Conservation (phyloP, 35 echinoderm and acorn worm genomes). For the Eucidaris tribuloides region DNA sequence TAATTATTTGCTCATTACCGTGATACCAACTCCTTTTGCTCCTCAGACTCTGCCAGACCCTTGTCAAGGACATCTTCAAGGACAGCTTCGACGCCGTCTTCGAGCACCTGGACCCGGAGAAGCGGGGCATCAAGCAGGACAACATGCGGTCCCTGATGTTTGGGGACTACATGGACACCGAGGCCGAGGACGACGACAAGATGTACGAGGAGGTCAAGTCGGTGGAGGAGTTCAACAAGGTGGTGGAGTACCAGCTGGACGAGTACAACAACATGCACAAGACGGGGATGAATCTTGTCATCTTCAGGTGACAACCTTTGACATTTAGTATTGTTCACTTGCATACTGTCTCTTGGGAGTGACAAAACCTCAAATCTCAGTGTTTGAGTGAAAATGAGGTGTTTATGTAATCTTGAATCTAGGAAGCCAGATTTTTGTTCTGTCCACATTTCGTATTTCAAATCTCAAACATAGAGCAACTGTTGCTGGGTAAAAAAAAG, state of each 20-base stretch:
- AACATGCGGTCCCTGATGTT: conserved; percentile 97
- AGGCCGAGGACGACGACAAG: conserved; percentile 84
- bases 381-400: too few relatives aligned
- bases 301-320: too few relatives aligned
- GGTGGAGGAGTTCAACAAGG: conserved; percentile 83
- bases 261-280: conserved; percentile 99
- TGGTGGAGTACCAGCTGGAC: conserved; percentile 76
- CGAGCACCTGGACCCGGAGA: conserved; percentile 73
- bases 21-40: too few relatives aligned
- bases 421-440: too few relatives aligned
- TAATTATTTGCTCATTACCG: too few relatives aligned
- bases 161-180: conserved; percentile 95
- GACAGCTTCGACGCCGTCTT: conserved; percentile 93
- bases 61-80: conserved; percentile 97
- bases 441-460: too few relatives aligned
- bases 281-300: conserved; percentile 92
- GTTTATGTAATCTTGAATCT: too few relatives aligned
- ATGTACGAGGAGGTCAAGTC: conserved; percentile 96
- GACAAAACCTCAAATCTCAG: too few relatives aligned
- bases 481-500: too few relatives aligned
- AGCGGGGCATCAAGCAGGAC: conserved; percentile 67
- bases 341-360: too few relatives aligned
- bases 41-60: conserved; percentile 65
- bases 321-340: too few relatives aligned
- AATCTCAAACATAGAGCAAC: too few relatives aligned